These are phyloP conservation scores for Schizopygopsis malacanthus DNA, from an alignment of 2,797 vertebrate species.

Conservation along the genomic window DNA sequence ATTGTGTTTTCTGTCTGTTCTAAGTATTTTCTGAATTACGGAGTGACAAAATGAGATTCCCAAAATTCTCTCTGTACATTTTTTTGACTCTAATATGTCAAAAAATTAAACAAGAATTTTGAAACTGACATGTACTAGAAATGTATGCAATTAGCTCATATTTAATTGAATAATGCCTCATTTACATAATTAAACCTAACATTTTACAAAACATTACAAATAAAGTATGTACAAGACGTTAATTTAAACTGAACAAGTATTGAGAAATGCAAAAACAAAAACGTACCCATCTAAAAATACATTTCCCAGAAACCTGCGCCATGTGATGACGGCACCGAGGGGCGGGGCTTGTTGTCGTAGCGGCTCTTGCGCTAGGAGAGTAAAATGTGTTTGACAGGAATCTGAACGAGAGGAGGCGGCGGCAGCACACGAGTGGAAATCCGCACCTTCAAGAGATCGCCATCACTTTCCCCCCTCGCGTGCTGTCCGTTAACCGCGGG, in stretches of 20 bases:
- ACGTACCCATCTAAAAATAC: conserved; percentile 60
- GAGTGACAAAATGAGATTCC: too few species aligned
- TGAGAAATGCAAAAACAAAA: not conserved
- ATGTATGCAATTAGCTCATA: too few species aligned
- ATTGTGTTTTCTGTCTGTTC: too few species aligned
- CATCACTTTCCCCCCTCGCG: conserved; percentile 63
- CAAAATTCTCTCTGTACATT: too few species aligned
- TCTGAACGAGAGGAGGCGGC: conserved; percentile 59
- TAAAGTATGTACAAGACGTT: not conserved
- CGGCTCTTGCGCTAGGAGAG: conserved; percentile 64
- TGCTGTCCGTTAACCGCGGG: conserved; percentile 40
- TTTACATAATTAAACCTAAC: too few species aligned
- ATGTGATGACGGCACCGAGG: conserved; percentile 66
- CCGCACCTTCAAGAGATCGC: conserved; percentile 54
- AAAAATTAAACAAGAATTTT: too few species aligned
- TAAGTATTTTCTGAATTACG: too few species aligned
- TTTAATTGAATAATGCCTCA: too few species aligned
- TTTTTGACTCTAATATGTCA: too few species aligned
- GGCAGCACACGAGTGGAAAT: conserved; percentile 45
- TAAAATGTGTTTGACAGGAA: conserved; percentile 75
- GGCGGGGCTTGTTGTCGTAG: conserved; percentile 78
- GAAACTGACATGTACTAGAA: too few species aligned
- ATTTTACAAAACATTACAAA: too few species aligned
- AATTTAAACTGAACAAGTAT: not conserved
- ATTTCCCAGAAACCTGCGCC: conserved; percentile 72